phyloP scores from a whole-genome alignment of 2,113 vertebrate species.

The Phocoena sinus region DNA sequence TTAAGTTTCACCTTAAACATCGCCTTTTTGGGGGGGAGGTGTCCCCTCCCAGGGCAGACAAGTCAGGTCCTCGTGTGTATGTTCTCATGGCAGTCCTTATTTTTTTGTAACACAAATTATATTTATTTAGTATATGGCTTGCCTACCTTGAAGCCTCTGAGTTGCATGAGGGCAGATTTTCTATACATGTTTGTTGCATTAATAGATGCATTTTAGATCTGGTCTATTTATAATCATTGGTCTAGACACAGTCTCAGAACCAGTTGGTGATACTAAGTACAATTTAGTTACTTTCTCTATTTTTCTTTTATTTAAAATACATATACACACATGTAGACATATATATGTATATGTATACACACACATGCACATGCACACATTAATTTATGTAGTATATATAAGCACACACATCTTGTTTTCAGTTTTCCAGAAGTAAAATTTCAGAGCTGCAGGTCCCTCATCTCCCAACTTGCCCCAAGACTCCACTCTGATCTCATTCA shows the following conservation, averaged over 20 bases:
- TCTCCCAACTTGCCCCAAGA: not conserved
- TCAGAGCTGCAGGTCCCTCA: not conserved
- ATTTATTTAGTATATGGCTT: not conserved
- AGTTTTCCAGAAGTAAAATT: not conserved
- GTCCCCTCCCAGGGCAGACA: not conserved
- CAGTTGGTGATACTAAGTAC: not conserved
- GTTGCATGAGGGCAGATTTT: not conserved
- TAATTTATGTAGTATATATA: no score
- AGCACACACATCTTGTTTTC: not conserved
- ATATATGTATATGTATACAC: no score
- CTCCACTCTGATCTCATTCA: not conserved
- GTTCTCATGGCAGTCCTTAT: not conserved
- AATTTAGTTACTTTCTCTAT: not conserved
- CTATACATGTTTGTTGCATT: not conserved
- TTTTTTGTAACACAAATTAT: not conserved
- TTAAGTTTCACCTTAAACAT: not conserved
- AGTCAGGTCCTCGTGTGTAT: not conserved
- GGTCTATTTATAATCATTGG: not conserved
- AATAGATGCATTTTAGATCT: not conserved
- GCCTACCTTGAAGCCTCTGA: not conserved
- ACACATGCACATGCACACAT: no score
- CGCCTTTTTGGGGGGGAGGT: fast-evolving
- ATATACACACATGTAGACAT: not conserved
- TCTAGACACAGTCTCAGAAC: not conserved
- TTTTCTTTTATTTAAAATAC: not conserved